These are phyloP conservation scores for Varecia variegata DNA, from an alignment of 2,797 vertebrate species.

Conservation along the genomic window DNA sequence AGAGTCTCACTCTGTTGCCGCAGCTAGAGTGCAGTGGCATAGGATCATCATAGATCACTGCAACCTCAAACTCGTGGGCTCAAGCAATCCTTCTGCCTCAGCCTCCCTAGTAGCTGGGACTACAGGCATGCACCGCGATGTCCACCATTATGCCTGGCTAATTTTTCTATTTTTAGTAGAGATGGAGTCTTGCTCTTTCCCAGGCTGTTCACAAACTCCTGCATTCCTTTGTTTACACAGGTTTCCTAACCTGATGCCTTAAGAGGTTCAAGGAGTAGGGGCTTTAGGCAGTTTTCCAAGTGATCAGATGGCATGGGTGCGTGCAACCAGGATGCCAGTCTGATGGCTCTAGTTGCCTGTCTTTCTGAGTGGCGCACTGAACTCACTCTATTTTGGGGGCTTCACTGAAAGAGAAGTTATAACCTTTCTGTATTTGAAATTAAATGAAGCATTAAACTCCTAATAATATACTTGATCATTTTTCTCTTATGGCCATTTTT, in stretches of 20 bases:
- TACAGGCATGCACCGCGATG: not conserved
- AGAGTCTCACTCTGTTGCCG: not conserved
- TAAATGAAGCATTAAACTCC: not conserved
- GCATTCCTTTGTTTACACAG: not conserved
- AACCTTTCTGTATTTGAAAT: slow-evolving; percentile 38
- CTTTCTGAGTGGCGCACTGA: not conserved
- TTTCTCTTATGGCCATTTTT: not conserved
- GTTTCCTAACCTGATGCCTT: not conserved
- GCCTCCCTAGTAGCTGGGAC: not conserved
- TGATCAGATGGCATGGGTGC: not conserved
- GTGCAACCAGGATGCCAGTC: not conserved
- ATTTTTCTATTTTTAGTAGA: not conserved
- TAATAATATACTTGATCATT: not conserved
- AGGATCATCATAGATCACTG: not conserved
- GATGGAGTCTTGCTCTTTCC: no score
- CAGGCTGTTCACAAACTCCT: no score
- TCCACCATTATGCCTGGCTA: not conserved
- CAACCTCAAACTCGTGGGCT: not conserved
- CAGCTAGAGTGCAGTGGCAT: not conserved
- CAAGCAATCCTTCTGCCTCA: not conserved
- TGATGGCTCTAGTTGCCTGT: not conserved
- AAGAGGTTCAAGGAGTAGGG: not conserved
- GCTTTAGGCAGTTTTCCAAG: not conserved
- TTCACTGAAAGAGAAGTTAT: not conserved
- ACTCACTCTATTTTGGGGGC: not conserved